phyloP scores from a whole-genome alignment of 2,113 vertebrate species.

The Alosa alosa region DNA sequence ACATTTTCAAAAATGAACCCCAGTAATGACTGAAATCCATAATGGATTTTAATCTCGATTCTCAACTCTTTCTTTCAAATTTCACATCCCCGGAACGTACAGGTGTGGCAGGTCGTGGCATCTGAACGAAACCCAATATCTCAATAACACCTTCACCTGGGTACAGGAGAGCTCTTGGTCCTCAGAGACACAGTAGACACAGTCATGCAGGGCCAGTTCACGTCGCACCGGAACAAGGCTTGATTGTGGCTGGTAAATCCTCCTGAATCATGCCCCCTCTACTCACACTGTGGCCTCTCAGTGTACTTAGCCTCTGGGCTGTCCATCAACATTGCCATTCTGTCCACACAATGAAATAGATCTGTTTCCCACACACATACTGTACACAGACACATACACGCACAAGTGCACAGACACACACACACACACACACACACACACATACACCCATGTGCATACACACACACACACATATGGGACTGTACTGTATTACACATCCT shows the following conservation, averaged over 20 bases:
- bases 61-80: not conserved
- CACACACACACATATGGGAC: not conserved
- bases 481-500: not conserved
- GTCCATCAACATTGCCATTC: conserved; percentile 5
- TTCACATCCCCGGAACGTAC: not conserved
- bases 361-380: conserved; percentile 13
- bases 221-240: conserved; percentile 21
- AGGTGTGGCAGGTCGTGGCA: conserved; percentile 10
- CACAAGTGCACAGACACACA: not conserved
- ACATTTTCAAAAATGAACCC: not conserved
- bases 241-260: conserved; percentile 21
- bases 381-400: not conserved
- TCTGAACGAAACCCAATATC: conserved; percentile 24
- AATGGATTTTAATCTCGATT: not conserved
- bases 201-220: conserved; percentile 24
- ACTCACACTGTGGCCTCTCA: not conserved
- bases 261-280: not conserved
- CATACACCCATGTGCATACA: not conserved
- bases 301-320: not conserved
- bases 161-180: not conserved
- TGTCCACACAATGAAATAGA: conserved; percentile 8
- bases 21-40: not conserved
- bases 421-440: not conserved
- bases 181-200: conserved; percentile 11
- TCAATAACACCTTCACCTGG: conserved; percentile 32